Base-by-base conservation (phyloP, 2,113 vertebrate species). In the Xenopus laevis region DNA sequence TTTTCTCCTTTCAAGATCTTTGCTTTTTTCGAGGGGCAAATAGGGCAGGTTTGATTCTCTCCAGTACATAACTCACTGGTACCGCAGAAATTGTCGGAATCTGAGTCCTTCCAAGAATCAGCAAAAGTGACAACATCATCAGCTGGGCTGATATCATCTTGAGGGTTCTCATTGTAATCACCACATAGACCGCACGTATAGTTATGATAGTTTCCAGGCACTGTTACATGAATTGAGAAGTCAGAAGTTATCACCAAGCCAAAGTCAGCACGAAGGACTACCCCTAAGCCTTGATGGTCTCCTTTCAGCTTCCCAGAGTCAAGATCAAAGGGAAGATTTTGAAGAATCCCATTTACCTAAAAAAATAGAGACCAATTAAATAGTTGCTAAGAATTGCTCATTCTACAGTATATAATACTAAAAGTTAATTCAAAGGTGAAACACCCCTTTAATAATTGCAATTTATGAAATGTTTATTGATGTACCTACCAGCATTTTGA, bases 81-180 rank as follows among this genome's bases (percentile, higher is more conserved):
- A 17, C 30, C 3, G 71, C 87, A 88, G 16, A 78, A 79, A 0
- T 73, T 71, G 20, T 20, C 20, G 15, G 67, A 44, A 12, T 77
- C 67, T 9, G 61, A 15, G 0, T 89, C 86, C 74, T 82, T 89
- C 91, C 90, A 92, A 81, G 87, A 89, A 10, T 18, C 68, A 1
- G 82, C 86, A 68, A 92, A 88, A 1, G 78, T 83, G 27, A 75
- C 76, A 18, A 55, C 75, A 9, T 69, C 79, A 27, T 27, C 20
- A 61, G 30, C 1, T 4, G 10, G 2, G 6, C 78, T 79, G 23
- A 79, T 60, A 1, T 64, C 47, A 7, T 85, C 84, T 0, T 70
- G 75, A 10, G 72, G 85, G 9, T 85, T 78, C 12, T 83, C 84
- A 21, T 92, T 88, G 65, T 89, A 92, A 81, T 92, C 89, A 50